These are phyloP conservation scores for Okamejei kenojei DNA, from an alignment of 2,797 vertebrate species.

Conservation along the genomic window DNA sequence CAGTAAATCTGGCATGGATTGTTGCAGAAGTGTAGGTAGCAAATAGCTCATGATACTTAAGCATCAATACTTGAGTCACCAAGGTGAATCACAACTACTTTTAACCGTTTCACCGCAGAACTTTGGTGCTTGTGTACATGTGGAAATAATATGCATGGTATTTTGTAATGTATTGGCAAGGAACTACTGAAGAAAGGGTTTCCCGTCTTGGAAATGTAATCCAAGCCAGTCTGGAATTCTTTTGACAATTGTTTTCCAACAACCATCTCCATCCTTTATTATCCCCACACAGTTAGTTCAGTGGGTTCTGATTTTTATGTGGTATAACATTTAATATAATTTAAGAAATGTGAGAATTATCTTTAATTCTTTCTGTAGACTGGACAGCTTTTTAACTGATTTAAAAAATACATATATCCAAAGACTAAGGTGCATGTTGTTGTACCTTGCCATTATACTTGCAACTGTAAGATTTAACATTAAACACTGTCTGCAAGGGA, in stretches of 20 bases:
- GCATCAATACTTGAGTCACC: too few relatives aligned
- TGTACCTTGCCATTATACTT: neutral
- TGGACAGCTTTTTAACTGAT: neutral
- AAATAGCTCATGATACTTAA: too few relatives aligned
- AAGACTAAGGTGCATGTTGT: neutral
- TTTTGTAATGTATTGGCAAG: neutral
- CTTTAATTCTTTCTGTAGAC: neutral
- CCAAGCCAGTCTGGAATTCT: neutral
- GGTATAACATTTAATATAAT: too few relatives aligned
- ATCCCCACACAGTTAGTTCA: too few relatives aligned
- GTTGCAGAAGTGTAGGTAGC: too few relatives aligned
- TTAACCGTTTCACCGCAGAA: neutral
- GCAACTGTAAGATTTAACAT: neutral
- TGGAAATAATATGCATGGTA: neutral
- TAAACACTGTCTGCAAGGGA: neutral
- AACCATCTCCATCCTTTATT: too few relatives aligned
- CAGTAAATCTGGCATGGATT: too few relatives aligned
- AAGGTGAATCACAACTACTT: too few relatives aligned
- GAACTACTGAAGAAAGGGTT: neutral
- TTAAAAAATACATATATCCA: neutral
- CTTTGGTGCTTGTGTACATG: neutral
- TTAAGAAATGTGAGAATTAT: too few relatives aligned
- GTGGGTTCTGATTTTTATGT: too few relatives aligned
- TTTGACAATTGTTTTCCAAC: too few relatives aligned
- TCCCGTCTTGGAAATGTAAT: neutral